Evolutionary conservation across 2,888 invertebrate species (phyloP).

Genomic region (Lumbricus terrestris): DNA sequence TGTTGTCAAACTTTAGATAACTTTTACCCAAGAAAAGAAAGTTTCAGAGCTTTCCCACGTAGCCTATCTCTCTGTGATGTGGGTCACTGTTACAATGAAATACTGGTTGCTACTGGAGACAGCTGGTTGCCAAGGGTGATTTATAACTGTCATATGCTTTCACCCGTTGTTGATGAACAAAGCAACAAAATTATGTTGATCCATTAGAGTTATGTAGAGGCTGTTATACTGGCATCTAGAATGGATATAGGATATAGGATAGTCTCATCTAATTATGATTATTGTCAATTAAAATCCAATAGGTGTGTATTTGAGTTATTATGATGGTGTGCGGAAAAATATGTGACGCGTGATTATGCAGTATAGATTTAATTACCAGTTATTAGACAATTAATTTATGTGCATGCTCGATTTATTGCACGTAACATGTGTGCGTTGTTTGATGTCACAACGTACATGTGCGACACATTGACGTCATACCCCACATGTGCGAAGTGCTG

Average conservation of each 20-base stretch:
- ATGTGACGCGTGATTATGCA: background rate
- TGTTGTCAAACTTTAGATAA: background rate
- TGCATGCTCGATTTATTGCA: background rate
- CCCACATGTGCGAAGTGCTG: background rate
- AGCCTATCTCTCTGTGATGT: background rate
- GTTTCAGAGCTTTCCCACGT: background rate
- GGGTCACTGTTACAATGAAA: slow-evolving; percentile 59
- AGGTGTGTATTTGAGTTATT: background rate
- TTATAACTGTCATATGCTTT: background rate
- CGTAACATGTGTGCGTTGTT: background rate
- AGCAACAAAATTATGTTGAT: background rate
- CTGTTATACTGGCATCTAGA: too few relatives aligned
- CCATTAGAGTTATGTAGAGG: too few relatives aligned
- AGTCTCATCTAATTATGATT: background rate
- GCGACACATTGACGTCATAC: too few relatives aligned
- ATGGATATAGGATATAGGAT: too few relatives aligned
- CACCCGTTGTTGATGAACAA: background rate
- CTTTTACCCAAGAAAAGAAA: background rate
- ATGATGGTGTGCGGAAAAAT: background rate
- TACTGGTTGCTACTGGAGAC: background rate
- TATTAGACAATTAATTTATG: background rate
- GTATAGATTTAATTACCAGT: background rate
- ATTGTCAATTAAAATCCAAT: too few relatives aligned
- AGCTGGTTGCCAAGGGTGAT: background rate
- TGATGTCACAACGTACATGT: background rate